These are phyloP conservation scores for Gerris buenoi DNA, from an alignment of 1,140 invertebrate genomes.

Conservation along the genomic window DNA sequence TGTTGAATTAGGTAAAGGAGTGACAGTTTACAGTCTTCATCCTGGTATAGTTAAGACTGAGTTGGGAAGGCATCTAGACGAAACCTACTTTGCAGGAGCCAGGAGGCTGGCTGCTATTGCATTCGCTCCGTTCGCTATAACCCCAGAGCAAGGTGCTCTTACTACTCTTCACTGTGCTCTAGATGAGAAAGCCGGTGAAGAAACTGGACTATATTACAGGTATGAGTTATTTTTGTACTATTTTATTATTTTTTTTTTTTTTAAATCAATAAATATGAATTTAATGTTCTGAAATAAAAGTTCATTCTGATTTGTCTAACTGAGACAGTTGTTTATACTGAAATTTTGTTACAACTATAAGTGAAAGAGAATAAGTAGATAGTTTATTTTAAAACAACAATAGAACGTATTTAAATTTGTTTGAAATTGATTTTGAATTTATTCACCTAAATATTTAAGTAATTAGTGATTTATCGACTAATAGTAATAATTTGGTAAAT, in stretches of 20 bases:
- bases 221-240: slow-evolving; percentile 19
- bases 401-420: no score
- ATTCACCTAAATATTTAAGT: no score
- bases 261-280: not conserved
- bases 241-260: not conserved
- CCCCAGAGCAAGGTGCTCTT: slow-evolving; percentile 53
- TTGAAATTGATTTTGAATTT: no score
- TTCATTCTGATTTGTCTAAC: not conserved
- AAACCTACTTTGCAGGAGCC: slow-evolving; percentile 32
- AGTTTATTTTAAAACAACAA: not conserved
- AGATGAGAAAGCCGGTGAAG: slow-evolving; percentile 44
- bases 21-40: slow-evolving; percentile 52
- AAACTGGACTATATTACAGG: slow-evolving; percentile 49
- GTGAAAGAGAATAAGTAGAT: not conserved
- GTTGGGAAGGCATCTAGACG: slow-evolving; percentile 48
- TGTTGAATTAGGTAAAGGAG: slow-evolving; percentile 27
- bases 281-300: not conserved
- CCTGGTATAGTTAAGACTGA: slow-evolving; percentile 60
- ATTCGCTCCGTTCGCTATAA: slow-evolving; percentile 38
- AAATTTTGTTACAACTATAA: not conserved
- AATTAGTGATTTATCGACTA: no score
- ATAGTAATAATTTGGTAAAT: no score
- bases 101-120: slow-evolving; percentile 23
- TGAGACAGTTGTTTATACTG: no score
- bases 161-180: slow-evolving; percentile 63